Percentiles rank a stretch among this genome's conserved stretches.
phyloP scores from a whole-genome alignment of 2,797 vertebrate species.

The Phylloscopus collybita region DNA sequence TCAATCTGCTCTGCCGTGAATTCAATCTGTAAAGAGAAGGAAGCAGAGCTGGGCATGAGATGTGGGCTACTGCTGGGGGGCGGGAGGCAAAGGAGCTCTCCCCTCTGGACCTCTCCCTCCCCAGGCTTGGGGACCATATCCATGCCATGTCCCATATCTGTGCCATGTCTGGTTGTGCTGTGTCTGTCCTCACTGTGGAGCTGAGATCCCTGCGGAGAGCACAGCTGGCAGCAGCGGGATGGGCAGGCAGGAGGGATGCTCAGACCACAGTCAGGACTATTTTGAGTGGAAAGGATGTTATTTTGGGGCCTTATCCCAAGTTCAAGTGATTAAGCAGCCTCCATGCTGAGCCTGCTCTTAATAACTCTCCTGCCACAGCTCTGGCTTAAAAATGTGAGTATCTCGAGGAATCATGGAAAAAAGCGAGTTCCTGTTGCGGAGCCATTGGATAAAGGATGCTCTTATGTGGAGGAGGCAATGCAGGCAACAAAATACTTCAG shows the following conservation, averaged over 20 bases:
- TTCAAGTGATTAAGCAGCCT: not conserved
- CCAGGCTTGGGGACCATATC: fast-evolving
- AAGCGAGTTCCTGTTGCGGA: not conserved
- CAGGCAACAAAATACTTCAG: not conserved
- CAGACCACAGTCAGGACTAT: not conserved
- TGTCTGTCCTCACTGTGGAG: not conserved
- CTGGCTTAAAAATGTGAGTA: not conserved
- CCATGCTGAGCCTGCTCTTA: not conserved
- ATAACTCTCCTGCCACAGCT: not conserved
- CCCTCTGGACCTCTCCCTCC: not conserved
- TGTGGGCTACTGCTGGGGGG: not conserved
- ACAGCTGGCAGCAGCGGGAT: not conserved
- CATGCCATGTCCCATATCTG: fast-evolving
- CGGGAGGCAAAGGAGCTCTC: not conserved
- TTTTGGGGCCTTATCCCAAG: not conserved
- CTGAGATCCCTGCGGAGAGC: not conserved
- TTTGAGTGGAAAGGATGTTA: not conserved
- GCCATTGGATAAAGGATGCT: not conserved
- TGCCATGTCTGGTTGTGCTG: fast-evolving
- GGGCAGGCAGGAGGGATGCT: not conserved
- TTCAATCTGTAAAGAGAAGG: slow-evolving; percentile 54
- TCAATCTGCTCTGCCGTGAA: slow-evolving; percentile 65
- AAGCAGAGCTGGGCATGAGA: not conserved
- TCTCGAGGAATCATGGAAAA: not conserved
- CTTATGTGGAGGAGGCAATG: not conserved